phyloP scores from a whole-genome alignment of 2,888 invertebrate genomes.

The Hemithea aestivaria region DNA sequence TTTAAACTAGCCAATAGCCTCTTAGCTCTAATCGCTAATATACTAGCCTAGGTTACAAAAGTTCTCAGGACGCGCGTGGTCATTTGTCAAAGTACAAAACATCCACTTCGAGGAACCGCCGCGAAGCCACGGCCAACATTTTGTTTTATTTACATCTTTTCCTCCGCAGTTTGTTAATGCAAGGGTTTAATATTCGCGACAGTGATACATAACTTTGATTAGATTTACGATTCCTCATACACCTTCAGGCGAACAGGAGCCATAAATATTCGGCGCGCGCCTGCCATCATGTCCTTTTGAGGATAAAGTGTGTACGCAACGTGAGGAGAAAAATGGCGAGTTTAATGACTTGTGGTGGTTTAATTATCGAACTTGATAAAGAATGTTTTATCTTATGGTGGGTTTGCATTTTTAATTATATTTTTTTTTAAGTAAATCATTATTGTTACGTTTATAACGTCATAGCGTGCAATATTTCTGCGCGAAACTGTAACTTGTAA shows the following conservation, averaged over 20 bases:
- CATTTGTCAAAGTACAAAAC: slow-evolving; percentile 42
- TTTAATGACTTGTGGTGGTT: background rate
- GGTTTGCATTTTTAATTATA: too few species aligned
- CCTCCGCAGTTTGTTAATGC: slow-evolving; percentile 33
- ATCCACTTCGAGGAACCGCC: slow-evolving; percentile 45
- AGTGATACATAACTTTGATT: slow-evolving; percentile 35
- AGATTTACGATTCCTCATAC: slow-evolving; percentile 32
- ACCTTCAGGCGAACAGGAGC: slow-evolving; percentile 15
- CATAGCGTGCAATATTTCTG: too few species aligned
- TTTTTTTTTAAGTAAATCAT: too few species aligned
- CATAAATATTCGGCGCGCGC: slow-evolving; percentile 23
- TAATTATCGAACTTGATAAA: background rate
- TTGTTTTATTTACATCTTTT: slow-evolving; percentile 47
- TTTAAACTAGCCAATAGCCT: background rate
- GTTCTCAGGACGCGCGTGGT: slow-evolving; percentile 18
- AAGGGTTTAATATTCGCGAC: slow-evolving; percentile 38
- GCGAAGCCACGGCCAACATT: slow-evolving; percentile 30
- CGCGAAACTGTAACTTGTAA: too few species aligned
- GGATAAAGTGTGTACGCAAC: slow-evolving; percentile 10
- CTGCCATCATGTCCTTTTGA: slow-evolving; percentile 25
- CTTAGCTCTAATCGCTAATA: background rate
- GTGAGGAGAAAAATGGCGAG: slow-evolving; percentile 5
- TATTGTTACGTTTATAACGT: too few species aligned
- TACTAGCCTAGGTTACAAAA: slow-evolving; percentile 2
- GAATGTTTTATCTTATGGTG: too few species aligned